Evolutionary conservation across 2,113 vertebrate species (phyloP).

Genomic region (Spilogale gracilis): DNA sequence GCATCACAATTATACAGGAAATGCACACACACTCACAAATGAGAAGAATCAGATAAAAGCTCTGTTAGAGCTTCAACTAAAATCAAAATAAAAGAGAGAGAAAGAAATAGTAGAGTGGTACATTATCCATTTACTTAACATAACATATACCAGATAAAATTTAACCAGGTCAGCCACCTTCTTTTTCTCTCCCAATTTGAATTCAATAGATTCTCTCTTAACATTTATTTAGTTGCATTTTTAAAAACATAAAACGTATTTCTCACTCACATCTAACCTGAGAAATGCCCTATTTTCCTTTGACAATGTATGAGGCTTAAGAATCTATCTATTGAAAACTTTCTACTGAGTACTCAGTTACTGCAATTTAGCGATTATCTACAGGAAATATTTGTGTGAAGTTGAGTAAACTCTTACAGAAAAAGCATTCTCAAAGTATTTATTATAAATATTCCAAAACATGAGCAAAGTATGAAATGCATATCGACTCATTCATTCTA

Average conservation of each 20-base stretch:
- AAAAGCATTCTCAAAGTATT: neutral
- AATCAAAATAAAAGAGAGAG: neutral
- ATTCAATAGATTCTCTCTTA: constrained; percentile 2
- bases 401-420: neutral
- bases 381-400: neutral
- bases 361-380: neutral
- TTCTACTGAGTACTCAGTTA: neutral
- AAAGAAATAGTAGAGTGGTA: neutral
- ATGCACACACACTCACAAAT: neutral
- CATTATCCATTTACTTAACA: neutral
- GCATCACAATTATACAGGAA: constrained; percentile 3
- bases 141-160: neutral
- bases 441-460: neutral
- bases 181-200: neutral
- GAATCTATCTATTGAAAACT: neutral
- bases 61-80: neutral
- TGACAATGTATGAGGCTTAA: neutral
- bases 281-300: neutral
- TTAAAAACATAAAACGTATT: neutral
- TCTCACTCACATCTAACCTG: neutral
- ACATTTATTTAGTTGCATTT: neutral
- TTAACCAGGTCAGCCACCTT: neutral
- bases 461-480: neutral
- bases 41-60: neutral
- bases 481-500: neutral